Conservation (phyloP, 2,888 invertebrate genomes). For the Disparrhopalites patrizii region DNA sequence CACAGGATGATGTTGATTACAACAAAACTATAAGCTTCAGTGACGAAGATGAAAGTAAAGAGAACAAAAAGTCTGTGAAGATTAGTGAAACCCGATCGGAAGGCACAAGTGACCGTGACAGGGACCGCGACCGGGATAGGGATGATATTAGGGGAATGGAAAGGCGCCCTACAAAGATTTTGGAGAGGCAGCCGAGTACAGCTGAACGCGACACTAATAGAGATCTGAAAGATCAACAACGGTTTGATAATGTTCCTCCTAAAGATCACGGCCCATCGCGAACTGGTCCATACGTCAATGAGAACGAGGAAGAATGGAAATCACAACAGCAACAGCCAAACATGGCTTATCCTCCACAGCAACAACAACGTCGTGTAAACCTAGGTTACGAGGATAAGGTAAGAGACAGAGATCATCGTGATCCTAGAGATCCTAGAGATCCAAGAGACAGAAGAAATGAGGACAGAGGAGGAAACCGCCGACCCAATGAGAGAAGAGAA, state of each 20-base stretch:
- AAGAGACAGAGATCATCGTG: too few relatives aligned
- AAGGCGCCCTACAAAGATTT: conserved; percentile 15
- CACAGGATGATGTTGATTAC: conserved; percentile 46
- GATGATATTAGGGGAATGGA: conserved; percentile 4
- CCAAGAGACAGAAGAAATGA: conserved; percentile 19
- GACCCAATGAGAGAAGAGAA: conserved; percentile 17
- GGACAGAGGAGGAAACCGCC: not conserved
- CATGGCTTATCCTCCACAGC: not conserved
- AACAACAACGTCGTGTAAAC: conserved; percentile 8
- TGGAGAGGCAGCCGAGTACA: conserved; percentile 17
- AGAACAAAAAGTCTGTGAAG: conserved; percentile 24
- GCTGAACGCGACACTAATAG: conserved; percentile 22
- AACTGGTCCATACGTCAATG: conserved; percentile 13
- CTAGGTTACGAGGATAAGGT: conserved; percentile 4
- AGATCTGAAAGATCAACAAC: conserved; percentile 13
- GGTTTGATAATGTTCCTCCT: conserved; percentile 9
- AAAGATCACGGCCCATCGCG: conserved; percentile 13
- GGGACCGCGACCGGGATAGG: conserved; percentile 16
- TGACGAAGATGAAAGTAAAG: conserved; percentile 42
- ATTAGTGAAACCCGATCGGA: conserved; percentile 29
- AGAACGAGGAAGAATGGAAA: conserved; percentile 17
- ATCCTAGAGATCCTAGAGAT: conserved; percentile 23
- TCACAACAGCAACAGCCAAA: conserved; percentile 16
- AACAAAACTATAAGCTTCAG: conserved; percentile 48
- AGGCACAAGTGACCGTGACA: conserved; percentile 29